These are phyloP conservation scores for Petrocephalus schoutedeni DNA, from an alignment of 2,797 vertebrate species.

Conservation along the genomic window DNA sequence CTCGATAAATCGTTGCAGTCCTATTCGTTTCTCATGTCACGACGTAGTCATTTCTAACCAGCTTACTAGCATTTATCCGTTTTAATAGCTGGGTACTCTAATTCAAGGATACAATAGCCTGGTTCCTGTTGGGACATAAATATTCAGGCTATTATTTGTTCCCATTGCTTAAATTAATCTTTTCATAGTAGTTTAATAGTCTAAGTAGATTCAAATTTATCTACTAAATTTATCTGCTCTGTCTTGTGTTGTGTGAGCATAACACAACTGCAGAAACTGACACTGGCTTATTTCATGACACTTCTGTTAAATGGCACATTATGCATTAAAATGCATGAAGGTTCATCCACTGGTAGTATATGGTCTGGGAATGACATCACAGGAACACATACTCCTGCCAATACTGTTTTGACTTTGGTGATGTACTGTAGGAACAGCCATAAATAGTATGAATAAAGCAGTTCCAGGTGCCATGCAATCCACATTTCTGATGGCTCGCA, in stretches of 20 bases:
- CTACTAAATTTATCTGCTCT: neutral
- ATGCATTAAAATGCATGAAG: neutral
- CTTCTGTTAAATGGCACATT: neutral
- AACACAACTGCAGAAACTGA: neutral
- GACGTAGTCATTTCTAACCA: no score
- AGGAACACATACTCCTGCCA: neutral
- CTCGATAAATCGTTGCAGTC: no score
- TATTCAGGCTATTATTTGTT: neutral
- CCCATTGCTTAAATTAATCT: neutral
- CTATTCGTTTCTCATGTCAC: no score
- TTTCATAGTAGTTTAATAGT: neutral
- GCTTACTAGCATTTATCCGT: neutral
- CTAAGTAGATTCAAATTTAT: neutral
- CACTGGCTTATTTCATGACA: neutral
- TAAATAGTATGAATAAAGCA: neutral
- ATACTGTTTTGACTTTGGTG: neutral
- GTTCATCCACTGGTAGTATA: neutral
- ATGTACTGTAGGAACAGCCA: neutral
- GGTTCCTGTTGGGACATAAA: neutral
- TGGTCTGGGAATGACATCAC: neutral
- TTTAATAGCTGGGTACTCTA: conserved; percentile 7
- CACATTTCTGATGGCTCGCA: neutral
- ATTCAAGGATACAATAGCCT: conserved; percentile 3
- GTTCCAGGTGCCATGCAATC: neutral
- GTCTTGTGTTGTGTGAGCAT: neutral